Evolutionary conservation across 2,113 vertebrate species (phyloP).

Genomic region (Plestiodon gilberti): DNA sequence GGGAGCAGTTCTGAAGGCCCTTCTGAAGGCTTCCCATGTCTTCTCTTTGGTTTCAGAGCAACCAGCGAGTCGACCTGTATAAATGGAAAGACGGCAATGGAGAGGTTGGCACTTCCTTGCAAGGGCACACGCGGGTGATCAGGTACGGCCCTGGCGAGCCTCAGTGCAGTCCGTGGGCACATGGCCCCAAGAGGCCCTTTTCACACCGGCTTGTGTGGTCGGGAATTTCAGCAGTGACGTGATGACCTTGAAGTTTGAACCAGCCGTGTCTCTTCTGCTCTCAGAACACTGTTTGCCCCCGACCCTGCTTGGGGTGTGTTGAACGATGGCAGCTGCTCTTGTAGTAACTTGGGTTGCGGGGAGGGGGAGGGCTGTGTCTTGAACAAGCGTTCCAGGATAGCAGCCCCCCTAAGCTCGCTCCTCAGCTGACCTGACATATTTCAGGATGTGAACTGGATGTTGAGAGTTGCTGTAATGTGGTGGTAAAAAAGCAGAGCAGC

Average conservation of each 20-base stretch:
- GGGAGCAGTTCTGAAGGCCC: neutral
- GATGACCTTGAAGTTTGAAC: neutral
- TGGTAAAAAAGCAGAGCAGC: too few species aligned
- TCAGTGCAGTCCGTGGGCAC: neutral
- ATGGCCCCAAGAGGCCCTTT: neutral
- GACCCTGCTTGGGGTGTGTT: too few species aligned
- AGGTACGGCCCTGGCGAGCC: constrained; percentile 77
- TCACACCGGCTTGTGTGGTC: neutral
- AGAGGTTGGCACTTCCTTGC: constrained; percentile 89
- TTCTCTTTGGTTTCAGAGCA: constrained; percentile 82
- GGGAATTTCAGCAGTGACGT: neutral
- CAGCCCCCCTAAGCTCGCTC: neutral
- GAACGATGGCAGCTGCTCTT: neutral
- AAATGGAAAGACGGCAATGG: constrained; percentile 92
- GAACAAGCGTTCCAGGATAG: neutral
- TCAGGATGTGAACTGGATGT: too few species aligned
- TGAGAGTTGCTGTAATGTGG: too few species aligned
- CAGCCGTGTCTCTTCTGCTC: neutral
- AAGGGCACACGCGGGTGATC: constrained; percentile 97
- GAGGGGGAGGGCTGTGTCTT: neutral
- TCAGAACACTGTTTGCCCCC: neutral
- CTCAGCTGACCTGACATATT: too few species aligned
- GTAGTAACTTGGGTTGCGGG: neutral
- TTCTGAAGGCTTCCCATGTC: neutral
- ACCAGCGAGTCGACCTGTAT: constrained; percentile 95